These are phyloP conservation scores for Sebastes fasciatus DNA, from an alignment of 2,113 vertebrate species.

Conservation along the genomic window DNA sequence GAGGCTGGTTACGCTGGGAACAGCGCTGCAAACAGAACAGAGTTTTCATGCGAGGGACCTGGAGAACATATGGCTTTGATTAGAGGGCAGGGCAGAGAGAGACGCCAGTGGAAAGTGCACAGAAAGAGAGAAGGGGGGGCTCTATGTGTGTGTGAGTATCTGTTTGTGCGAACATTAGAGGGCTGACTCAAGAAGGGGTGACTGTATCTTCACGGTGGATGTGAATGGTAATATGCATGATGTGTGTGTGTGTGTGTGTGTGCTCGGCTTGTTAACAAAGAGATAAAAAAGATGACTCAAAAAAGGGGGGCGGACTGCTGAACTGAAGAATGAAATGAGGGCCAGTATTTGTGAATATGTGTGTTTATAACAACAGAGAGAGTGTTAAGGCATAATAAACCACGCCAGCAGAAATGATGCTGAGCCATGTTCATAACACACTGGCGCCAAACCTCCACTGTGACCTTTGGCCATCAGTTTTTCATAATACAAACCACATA, in stretches of 20 bases:
- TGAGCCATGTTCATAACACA: neutral
- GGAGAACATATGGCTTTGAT: slow-evolving; percentile 83
- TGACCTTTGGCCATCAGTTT: neutral
- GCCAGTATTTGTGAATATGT: neutral
- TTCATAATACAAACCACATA: neutral
- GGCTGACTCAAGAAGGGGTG: slow-evolving; percentile 50
- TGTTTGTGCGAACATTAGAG: slow-evolving; percentile 25
- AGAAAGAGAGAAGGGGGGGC: slow-evolving; percentile 34
- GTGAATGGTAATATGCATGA: neutral
- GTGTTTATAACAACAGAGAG: neutral
- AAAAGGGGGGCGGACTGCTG: neutral
- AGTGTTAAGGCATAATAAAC: neutral
- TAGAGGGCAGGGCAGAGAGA: slow-evolving; percentile 71
- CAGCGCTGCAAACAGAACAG: slow-evolving; percentile 66
- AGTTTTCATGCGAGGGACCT: slow-evolving; percentile 71
- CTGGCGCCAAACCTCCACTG: neutral
- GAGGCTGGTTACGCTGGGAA: slow-evolving; percentile 33
- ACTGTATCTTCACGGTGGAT: slow-evolving; percentile 32
- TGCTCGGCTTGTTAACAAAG: slow-evolving; percentile 14
- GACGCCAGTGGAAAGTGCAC: slow-evolving; percentile 72
- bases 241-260: neutral
- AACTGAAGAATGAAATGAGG: slow-evolving; percentile 17
- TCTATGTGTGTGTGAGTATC: slow-evolving; percentile 38
- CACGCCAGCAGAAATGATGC: neutral
- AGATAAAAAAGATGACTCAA: slow-evolving; percentile 52